phyloP scores from a whole-genome alignment of 1,140 invertebrate genomes.

The Drosophila erecta region DNA sequence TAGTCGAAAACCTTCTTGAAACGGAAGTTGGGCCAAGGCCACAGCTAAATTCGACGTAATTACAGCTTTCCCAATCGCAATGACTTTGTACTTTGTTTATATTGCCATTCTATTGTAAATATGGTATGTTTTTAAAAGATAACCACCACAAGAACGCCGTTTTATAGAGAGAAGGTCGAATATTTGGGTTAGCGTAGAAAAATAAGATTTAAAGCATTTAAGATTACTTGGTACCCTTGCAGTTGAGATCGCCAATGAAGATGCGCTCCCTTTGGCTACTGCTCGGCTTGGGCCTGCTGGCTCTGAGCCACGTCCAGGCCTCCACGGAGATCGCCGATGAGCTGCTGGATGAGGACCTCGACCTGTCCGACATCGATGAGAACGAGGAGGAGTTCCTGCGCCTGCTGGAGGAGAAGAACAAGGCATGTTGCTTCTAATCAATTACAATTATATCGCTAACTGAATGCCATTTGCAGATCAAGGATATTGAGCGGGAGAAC shows the following conservation, averaged over 20 bases:
- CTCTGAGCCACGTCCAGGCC: constrained; percentile 52
- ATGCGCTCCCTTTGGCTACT: constrained; percentile 71
- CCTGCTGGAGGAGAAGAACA: constrained; percentile 74
- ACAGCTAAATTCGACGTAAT: not conserved
- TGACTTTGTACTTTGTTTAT: constrained; percentile 12
- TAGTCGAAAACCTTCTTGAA: not conserved
- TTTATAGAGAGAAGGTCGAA: too few species aligned
- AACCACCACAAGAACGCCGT: too few species aligned
- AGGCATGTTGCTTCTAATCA: constrained; percentile 39
- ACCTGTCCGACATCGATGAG: constrained; percentile 71
- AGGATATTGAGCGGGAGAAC: constrained; percentile 79
- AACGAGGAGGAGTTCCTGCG: constrained; percentile 75
- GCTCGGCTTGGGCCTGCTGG: constrained; percentile 71
- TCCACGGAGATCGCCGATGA: constrained; percentile 33
- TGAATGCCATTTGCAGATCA: constrained; percentile 44
- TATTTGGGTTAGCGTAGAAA: too few species aligned
- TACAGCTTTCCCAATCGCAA: not conserved
- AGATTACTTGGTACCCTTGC: not conserved
- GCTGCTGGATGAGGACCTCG: constrained; percentile 39
- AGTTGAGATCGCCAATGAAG: constrained; percentile 21
- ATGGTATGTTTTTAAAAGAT: too few species aligned
- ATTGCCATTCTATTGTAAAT: not conserved
- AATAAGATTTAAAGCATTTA: not conserved
- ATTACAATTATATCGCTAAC: too few species aligned
- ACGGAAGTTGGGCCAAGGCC: constrained; percentile 9